Evolutionary conservation across 2,113 vertebrate genomes (phyloP), one percentile per base, ranked within the genome.

Genomic region (Rhodinocichla rosea): DNA sequence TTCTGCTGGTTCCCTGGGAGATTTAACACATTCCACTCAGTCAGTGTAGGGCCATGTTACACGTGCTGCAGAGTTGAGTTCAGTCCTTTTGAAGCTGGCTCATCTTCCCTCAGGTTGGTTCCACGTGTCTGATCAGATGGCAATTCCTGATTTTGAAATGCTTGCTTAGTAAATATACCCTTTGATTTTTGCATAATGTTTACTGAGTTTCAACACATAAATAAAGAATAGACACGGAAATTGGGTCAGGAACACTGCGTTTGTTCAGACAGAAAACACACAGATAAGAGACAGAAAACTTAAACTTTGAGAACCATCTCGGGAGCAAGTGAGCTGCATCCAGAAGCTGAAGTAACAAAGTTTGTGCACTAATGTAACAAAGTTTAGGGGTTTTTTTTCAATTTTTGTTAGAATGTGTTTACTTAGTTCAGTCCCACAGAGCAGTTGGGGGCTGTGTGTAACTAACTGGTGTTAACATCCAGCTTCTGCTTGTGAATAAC

Each of bases 141-240:
- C 77, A 45, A 6, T 40, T 76, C 62, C 73, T 1, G 6, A 45
- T 96, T 95, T 95, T 94, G 96, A 95, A 97, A 95, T 94, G 53
- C 73, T 87, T 88, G 78, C 92, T 94, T 87, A 73, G 95, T 94
- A 96, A 97, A 97, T 83, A 96, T 76, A 85, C 83, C 90, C 94
- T 97, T 97, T 95, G 95, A 83, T 85, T 93, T 96, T 92, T 95
- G 75, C 87, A 56, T 86, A 69, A 85, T 74, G 50, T 93, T 96
- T 59, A 94, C 95, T 92, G 90, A 86, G 73, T 96, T 97, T 92
- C 94, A 92, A 85, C 82, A 94, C 47, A 18, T 33, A 77, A 90
- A 86, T 92, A 79, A 88, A 94, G 68, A 90, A 62, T 13, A 87
- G 56, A 83, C 5, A 1, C 6, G 40, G 84, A 70, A 90, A 84